phyloP scores from a whole-genome alignment of 1,140 invertebrate genomes.

The Cardiocondyla obscurior region DNA sequence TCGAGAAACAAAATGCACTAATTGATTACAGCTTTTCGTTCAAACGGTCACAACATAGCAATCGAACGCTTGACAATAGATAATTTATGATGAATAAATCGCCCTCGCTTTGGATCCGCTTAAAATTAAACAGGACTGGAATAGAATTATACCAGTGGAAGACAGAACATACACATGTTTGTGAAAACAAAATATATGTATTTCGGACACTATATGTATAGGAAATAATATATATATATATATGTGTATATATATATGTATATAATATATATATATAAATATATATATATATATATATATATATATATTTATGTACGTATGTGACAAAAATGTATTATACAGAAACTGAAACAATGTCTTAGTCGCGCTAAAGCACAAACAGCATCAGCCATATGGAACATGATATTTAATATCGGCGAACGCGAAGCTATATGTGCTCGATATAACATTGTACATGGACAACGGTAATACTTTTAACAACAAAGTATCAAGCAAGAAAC shows the following conservation, averaged over 20 bases:
- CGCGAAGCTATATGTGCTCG: constrained; percentile 42
- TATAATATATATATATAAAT: constrained; percentile 56
- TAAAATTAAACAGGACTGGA: constrained; percentile 38
- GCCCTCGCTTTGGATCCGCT: constrained; percentile 13
- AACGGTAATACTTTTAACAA: constrained; percentile 36
- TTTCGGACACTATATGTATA: constrained; percentile 42
- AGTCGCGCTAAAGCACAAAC: constrained; percentile 46
- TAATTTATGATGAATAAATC: neutral
- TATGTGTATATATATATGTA: constrained; percentile 59
- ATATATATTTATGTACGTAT: constrained; percentile 59
- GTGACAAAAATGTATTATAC: constrained; percentile 51
- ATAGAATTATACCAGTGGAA: constrained; percentile 36
- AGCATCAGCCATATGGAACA: constrained; percentile 49
- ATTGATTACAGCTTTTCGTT: neutral
- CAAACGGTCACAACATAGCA: neutral
- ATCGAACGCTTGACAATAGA: neutral
- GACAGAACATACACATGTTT: constrained; percentile 51
- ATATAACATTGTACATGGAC: constrained; percentile 43
- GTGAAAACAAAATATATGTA: constrained; percentile 66
- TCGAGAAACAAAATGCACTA: neutral
- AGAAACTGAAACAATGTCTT: constrained; percentile 50
- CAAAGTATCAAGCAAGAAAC: constrained; percentile 64
- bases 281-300: constrained; percentile 64
- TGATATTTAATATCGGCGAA: constrained; percentile 49
- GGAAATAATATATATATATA: constrained; percentile 62